A percentile compares a stretch with the other conserved stretches of the same genome.
Conservation (phyloP, 64 coral and sea anemone species). For the Montipora cactus region DNA sequence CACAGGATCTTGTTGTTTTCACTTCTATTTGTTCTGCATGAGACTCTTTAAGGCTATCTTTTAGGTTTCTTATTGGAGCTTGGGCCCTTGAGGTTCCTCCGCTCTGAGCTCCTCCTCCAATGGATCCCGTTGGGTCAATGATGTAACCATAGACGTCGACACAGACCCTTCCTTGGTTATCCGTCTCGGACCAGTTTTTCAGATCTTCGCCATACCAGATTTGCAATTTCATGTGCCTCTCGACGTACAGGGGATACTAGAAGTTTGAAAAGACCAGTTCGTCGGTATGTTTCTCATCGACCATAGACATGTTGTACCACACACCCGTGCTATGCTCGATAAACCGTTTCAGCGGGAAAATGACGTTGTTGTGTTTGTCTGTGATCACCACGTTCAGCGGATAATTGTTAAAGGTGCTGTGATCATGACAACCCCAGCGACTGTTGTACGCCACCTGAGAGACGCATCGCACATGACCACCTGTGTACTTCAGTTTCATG, state of each 20-base stretch:
- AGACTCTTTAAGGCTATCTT: neutral
- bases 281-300: constrained; percentile 28
- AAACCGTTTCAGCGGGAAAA: constrained; percentile 38
- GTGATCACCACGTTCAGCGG: constrained; percentile 69
- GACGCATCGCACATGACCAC: constrained; percentile 46
- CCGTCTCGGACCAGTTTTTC: constrained; percentile 36
- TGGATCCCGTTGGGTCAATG: neutral
- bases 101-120: neutral
- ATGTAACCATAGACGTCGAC: constrained; percentile 56
- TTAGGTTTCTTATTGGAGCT: neutral
- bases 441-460: constrained; percentile 54
- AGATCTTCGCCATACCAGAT: constrained; percentile 72
- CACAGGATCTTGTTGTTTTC: neutral
- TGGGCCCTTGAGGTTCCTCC: constrained; percentile 11
- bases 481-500: constrained; percentile 55
- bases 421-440: constrained; percentile 76
- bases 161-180: constrained; percentile 65
- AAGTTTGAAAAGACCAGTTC: constrained; percentile 64
- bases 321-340: constrained; percentile 12
- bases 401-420: constrained; percentile 3
- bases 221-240: constrained; percentile 19
- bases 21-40: constrained; percentile 43
- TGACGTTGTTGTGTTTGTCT: constrained; percentile 51
- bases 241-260: constrained; percentile 36
- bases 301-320: constrained; percentile 57